Evolutionary conservation across 92 coral and sea anemone genomes (phyloP).

Genomic region (Parazoanthus darwini): DNA sequence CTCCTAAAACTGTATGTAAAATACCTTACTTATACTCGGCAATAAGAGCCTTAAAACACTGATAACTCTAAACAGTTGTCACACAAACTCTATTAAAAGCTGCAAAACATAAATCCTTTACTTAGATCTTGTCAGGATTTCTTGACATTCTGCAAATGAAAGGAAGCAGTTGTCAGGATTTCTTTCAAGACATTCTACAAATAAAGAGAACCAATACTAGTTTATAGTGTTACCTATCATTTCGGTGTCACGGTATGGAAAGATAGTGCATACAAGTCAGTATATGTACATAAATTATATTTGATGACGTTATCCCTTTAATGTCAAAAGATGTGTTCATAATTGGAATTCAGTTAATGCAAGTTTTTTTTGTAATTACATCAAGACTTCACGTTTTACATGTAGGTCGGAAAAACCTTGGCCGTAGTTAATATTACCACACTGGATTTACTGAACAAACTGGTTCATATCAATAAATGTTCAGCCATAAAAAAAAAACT

Average conservation of each 20-base stretch:
- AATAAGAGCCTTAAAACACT: not conserved
- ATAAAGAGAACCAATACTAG: not conserved
- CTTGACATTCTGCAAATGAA: slow-evolving; percentile 32
- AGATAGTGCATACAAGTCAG: no score
- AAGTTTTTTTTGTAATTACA: no score
- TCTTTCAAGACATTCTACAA: slow-evolving; percentile 36
- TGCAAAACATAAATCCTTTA: not conserved
- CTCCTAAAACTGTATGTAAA: not conserved
- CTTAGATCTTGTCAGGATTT: slow-evolving; percentile 43
- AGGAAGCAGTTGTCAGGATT: slow-evolving; percentile 31
- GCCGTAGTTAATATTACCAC: no score
- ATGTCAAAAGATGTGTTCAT: no score
- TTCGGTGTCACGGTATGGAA: not conserved
- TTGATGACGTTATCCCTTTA: no score
- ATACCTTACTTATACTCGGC: not conserved
- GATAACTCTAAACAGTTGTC: not conserved
- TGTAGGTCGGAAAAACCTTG: no score
- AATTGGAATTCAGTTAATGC: no score
- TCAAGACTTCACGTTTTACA: no score
- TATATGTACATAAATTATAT: no score
- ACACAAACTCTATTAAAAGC: not conserved
- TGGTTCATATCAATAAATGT: no score
- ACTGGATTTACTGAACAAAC: no score
- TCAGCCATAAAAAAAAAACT: no score
- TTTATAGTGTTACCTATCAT: not conserved